phyloP scores from a whole-genome alignment of 1,140 invertebrate genomes.

The Gonatopus flavifemur region DNA sequence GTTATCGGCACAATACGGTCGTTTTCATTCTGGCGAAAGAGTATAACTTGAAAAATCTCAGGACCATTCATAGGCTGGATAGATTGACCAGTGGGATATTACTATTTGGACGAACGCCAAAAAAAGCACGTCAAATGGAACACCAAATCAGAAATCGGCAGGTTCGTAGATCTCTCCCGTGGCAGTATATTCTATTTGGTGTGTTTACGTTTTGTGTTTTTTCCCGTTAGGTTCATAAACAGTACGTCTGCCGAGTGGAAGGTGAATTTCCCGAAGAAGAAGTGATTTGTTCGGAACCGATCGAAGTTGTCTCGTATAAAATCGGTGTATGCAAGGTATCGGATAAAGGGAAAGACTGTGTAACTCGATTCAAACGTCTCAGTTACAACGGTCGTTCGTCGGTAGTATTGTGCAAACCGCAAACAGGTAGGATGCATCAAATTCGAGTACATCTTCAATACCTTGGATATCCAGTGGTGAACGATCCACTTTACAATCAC shows the following conservation, averaged over 20 bases:
- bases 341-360: constrained; percentile 86
- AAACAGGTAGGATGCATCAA: constrained; percentile 97
- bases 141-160: constrained; percentile 88
- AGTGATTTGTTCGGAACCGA: constrained; percentile 79
- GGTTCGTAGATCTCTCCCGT: no score
- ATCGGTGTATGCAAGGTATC: constrained; percentile 94
- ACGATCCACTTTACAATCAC: constrained; percentile 95
- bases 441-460: constrained; percentile 98
- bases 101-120: constrained; percentile 89
- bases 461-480: constrained; percentile 94
- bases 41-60: constrained; percentile 88
- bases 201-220: neutral
- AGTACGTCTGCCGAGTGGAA: constrained; percentile 95
- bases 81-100: constrained; percentile 92
- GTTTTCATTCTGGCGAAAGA: constrained; percentile 96
- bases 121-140: constrained; percentile 90
- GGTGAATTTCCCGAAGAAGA: constrained; percentile 95
- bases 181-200: no score
- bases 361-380: constrained; percentile 85
- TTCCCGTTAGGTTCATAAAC: constrained; percentile 80
- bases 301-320: constrained; percentile 92
- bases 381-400: constrained; percentile 86
- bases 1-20: constrained; percentile 94
- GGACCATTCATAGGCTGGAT: constrained; percentile 90
- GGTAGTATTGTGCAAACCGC: constrained; percentile 89